Evolutionary conservation across 2,797 vertebrate genomes (phyloP).

Genomic region (Champsocephalus gunnari): DNA sequence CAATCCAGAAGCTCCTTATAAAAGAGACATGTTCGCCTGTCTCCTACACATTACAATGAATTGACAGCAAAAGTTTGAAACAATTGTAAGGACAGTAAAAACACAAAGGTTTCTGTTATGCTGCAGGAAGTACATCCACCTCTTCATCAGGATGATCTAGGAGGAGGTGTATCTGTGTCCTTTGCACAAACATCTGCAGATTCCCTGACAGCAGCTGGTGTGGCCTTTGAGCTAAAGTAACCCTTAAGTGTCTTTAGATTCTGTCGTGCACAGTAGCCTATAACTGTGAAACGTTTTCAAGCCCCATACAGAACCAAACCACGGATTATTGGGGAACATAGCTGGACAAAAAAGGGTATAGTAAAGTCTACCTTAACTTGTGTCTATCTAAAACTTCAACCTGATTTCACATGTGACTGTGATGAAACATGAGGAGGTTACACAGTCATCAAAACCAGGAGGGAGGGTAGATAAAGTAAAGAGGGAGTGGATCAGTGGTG

Average conservation of each 20-base stretch:
- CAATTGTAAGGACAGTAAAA: slow-evolving; percentile 25
- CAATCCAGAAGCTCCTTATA: not conserved
- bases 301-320: slow-evolving; percentile 4
- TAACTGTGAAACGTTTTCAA: not conserved
- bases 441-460: slow-evolving; percentile 5
- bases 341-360: not conserved
- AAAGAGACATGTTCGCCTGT: not conserved
- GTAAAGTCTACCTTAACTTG: not conserved
- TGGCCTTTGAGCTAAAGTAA: slow-evolving; percentile 1
- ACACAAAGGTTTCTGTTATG: not conserved
- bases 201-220: slow-evolving; percentile 1
- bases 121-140: slow-evolving; percentile 11
- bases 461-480: not conserved
- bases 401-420: not conserved
- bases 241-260: not conserved
- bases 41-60: not conserved
- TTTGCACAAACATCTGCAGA: slow-evolving; percentile 35
- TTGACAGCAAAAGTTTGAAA: not conserved
- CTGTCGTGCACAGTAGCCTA: not conserved
- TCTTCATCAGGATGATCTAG: slow-evolving; percentile 17
- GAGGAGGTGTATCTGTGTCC: slow-evolving; percentile 20
- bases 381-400: not conserved
- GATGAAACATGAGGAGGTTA: slow-evolving; percentile 8
- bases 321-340: not conserved
- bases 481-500: not conserved